phyloP scores from a whole-genome alignment of 2,888 invertebrate species.

The Clanis bilineata region DNA sequence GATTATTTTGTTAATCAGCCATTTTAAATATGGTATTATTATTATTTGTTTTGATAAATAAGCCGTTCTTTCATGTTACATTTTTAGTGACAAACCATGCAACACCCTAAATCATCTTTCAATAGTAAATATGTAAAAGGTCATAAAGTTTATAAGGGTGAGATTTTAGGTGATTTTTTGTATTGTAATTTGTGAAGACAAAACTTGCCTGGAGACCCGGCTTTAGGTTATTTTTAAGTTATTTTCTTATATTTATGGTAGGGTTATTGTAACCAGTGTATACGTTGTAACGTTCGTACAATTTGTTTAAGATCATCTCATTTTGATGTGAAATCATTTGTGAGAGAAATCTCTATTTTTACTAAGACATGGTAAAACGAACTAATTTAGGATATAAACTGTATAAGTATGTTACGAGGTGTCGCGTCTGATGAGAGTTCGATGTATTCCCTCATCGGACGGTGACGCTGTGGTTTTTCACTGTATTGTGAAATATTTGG shows the following conservation, averaged over 20 bases:
- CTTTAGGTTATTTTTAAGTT: conserved; percentile 20
- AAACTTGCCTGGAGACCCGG: too few species aligned
- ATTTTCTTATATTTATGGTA: conserved; percentile 13
- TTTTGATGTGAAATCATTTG: conserved; percentile 42
- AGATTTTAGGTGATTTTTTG: too few species aligned
- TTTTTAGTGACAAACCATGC: too few species aligned
- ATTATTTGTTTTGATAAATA: too few species aligned
- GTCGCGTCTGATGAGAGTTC: not conserved
- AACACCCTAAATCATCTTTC: too few species aligned
- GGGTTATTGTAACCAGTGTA: conserved; percentile 7
- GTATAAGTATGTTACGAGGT: conserved; percentile 17
- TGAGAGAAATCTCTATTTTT: conserved; percentile 55
- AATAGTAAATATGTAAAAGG: too few species aligned
- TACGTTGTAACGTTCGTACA: conserved; percentile 12
- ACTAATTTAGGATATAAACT: conserved; percentile 46
- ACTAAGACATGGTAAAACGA: conserved; percentile 44
- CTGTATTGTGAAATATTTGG: conserved; percentile 56
- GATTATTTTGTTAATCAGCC: too few species aligned
- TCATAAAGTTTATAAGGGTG: too few species aligned
- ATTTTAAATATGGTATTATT: too few species aligned
- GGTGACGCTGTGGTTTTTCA: conserved; percentile 39
- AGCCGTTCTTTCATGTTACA: too few species aligned
- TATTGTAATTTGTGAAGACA: too few species aligned
- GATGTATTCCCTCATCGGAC: conserved; percentile 43
- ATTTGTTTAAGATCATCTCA: conserved; percentile 22